phyloP scores from a whole-genome alignment of 2,888 invertebrate genomes.

The Monoplex corrugatus region DNA sequence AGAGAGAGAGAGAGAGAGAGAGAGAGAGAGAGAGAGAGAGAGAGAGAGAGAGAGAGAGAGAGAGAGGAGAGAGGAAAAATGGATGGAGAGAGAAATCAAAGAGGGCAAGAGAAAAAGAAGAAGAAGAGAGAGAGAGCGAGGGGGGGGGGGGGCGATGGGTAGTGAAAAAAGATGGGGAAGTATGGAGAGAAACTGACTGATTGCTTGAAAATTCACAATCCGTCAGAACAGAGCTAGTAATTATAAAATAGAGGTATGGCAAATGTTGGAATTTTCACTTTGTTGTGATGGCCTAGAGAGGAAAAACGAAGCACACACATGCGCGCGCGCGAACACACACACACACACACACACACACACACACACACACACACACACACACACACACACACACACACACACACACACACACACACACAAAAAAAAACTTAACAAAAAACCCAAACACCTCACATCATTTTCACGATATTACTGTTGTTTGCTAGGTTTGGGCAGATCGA shows the following conservation, averaged over 20 bases:
- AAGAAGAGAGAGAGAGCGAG: neutral
- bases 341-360: slow-evolving; percentile 24
- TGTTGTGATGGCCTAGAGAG: no score
- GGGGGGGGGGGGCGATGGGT: neutral
- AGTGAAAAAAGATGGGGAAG: neutral
- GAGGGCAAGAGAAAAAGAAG: neutral
- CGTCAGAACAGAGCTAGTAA: no score
- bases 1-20: neutral
- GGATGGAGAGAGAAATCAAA: neutral
- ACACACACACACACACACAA: neutral
- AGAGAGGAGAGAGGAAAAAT: neutral
- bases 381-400: neutral
- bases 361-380: slow-evolving; percentile 23
- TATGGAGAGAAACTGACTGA: neutral
- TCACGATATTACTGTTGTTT: no score
- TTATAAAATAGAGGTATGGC: no score
- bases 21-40: neutral
- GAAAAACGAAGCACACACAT: neutral
- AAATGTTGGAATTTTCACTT: no score
- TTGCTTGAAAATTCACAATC: no score
- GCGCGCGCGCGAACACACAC: neutral
- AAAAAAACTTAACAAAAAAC: neutral
- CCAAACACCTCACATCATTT: no score
- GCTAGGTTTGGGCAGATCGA: no score
- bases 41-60: slow-evolving; percentile 24